These are phyloP conservation scores for Brachyhypopomus gauderio DNA, from an alignment of 2,113 vertebrate species.

Conservation along the genomic window DNA sequence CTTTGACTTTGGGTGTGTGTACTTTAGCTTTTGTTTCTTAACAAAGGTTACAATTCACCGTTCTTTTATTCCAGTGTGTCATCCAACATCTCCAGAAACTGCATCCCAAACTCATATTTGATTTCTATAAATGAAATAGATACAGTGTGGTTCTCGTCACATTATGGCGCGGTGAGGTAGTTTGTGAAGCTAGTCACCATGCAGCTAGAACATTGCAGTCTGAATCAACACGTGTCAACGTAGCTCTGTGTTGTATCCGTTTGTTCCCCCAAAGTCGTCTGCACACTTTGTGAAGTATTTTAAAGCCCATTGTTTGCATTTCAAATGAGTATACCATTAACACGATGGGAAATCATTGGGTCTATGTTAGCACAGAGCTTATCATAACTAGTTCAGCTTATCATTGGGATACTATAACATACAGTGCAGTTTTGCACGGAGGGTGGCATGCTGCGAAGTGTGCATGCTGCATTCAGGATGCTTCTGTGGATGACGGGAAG, in stretches of 20 bases:
- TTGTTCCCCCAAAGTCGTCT: not conserved
- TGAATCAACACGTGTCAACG: not conserved
- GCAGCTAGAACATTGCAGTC: slow-evolving; percentile 23
- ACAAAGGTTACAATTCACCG: slow-evolving; percentile 57
- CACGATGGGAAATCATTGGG: not conserved
- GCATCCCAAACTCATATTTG: slow-evolving; percentile 48
- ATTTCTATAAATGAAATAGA: slow-evolving; percentile 38
- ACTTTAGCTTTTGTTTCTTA: slow-evolving; percentile 16
- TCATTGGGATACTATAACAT: too few relatives aligned
- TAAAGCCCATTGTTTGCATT: not conserved
- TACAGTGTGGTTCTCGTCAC: slow-evolving; percentile 36
- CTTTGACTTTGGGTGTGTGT: slow-evolving; percentile 60
- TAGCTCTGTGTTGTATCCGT: slow-evolving; percentile 33
- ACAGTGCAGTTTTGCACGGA: too few relatives aligned
- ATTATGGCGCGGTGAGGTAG: slow-evolving; percentile 12
- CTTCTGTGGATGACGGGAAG: too few relatives aligned
- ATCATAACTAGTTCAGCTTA: not conserved
- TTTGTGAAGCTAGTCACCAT: too few relatives aligned
- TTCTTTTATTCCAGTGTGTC: slow-evolving; percentile 53
- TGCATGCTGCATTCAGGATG: too few relatives aligned
- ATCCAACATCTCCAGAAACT: slow-evolving; percentile 49
- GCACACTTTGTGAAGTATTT: not conserved
- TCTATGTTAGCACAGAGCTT: not conserved
- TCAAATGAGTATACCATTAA: not conserved
- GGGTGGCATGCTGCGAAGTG: too few relatives aligned